Evolutionary conservation across 2,888 invertebrate species (phyloP).

Genomic region (Drepanosiphum platanoidis): DNA sequence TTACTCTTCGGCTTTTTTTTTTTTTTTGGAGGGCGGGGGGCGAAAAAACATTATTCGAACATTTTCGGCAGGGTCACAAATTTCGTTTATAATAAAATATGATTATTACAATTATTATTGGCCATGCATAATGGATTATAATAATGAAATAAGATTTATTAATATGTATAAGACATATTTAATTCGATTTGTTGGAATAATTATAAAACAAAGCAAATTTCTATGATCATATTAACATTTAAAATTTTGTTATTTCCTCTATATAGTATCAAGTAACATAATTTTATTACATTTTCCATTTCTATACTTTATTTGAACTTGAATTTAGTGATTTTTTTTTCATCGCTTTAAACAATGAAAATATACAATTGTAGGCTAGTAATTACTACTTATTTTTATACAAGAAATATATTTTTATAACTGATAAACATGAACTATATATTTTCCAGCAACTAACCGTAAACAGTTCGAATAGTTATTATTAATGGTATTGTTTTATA

Average conservation of each 20-base stretch:
- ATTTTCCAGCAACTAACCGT: too few species aligned
- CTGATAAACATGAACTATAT: too few species aligned
- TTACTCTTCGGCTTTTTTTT: background rate
- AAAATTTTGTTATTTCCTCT: background rate
- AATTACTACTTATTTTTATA: too few species aligned
- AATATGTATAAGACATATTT: background rate
- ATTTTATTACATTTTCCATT: background rate
- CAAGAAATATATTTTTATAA: too few species aligned
- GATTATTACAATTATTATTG: background rate
- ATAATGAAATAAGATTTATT: background rate
- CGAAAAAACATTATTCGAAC: background rate
- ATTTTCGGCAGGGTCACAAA: background rate
- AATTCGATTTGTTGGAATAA: background rate
- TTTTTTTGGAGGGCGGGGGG: too few species aligned
- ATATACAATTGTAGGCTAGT: too few species aligned
- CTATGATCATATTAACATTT: background rate
- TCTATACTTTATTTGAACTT: background rate
- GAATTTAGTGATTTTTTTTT: background rate
- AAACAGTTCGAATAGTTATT: too few species aligned
- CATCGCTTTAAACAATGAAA: too few species aligned
- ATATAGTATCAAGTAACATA: background rate
- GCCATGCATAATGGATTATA: background rate
- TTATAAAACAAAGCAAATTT: background rate
- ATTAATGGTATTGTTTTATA: too few species aligned
- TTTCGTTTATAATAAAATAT: background rate